Evolutionary conservation across 2,113 vertebrate species (phyloP).

Genomic region (Pterocles burchelli): DNA sequence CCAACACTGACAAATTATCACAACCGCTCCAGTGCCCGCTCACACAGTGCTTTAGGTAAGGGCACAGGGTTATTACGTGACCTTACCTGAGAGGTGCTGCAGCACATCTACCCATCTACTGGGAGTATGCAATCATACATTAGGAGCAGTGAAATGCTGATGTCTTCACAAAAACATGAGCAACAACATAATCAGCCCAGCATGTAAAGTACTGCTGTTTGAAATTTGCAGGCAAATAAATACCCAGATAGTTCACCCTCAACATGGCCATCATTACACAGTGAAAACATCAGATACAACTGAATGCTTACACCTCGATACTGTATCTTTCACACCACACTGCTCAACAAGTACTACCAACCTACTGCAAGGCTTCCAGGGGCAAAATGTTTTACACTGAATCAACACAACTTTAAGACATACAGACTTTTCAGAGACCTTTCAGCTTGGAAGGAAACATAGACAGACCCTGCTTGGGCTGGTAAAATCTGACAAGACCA

Average conservation of each 20-base stretch:
- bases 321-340: not conserved
- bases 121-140: not conserved
- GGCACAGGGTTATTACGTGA: not conserved
- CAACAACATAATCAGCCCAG: not conserved
- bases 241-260: not conserved
- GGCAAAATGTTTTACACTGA: not conserved
- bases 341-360: not conserved
- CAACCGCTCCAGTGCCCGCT: not conserved
- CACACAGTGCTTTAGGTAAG: not conserved
- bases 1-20: not conserved
- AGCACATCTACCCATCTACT: not conserved
- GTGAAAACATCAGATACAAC: not conserved
- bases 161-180: not conserved
- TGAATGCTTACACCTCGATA: not conserved
- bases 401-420: not conserved
- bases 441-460: not conserved
- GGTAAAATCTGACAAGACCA: conserved; percentile 11
- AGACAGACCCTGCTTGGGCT: not conserved
- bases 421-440: not conserved
- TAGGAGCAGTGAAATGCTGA: not conserved
- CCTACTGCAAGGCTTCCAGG: not conserved
- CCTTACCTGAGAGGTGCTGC: not conserved
- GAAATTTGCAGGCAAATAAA: not conserved
- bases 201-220: not conserved
- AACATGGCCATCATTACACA: not conserved